Conservation (phyloP, 1,140 invertebrate genomes). For the Contarinia nasturtii region DNA sequence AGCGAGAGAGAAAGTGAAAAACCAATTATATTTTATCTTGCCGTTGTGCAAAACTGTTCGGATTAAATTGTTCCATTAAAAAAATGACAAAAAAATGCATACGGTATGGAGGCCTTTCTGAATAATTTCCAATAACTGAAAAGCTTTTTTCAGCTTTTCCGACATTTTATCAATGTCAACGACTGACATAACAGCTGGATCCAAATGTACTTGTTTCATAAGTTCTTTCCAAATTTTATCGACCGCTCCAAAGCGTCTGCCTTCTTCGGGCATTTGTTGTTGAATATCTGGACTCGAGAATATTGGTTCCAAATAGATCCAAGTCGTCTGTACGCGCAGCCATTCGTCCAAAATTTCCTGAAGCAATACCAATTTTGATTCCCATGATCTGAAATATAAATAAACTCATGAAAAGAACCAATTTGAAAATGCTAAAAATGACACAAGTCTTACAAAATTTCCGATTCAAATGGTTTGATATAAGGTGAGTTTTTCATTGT, state of each 20-base stretch:
- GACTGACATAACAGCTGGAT: conserved; percentile 67
- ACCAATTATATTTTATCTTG: not conserved
- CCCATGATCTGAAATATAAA: conserved; percentile 52
- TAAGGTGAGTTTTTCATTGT: conserved; percentile 95
- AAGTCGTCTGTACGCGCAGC: conserved; percentile 88
- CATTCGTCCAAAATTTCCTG: conserved; percentile 92
- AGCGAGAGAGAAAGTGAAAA: not conserved
- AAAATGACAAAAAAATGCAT: not conserved
- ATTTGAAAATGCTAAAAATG: too few species aligned
- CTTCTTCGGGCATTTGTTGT: conserved; percentile 67
- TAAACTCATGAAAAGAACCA: not conserved
- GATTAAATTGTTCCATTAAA: not conserved
- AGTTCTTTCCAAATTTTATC: conserved; percentile 88
- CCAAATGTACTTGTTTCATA: conserved; percentile 64
- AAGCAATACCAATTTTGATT: conserved; percentile 50
- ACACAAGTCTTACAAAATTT: conserved; percentile 41
- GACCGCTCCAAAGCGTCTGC: conserved; percentile 59
- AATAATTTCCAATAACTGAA: conserved; percentile 68
- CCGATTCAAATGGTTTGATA: conserved; percentile 82
- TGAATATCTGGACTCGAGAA: conserved; percentile 97
- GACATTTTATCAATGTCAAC: conserved; percentile 86
- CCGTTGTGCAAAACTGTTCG: not conserved
- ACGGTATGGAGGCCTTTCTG: conserved; percentile 72
- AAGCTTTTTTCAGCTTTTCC: conserved; percentile 77
- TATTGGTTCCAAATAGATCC: conserved; percentile 96